Evolutionary conservation across 2,888 invertebrate species (phyloP).

Genomic region (Diaphora mendica): DNA sequence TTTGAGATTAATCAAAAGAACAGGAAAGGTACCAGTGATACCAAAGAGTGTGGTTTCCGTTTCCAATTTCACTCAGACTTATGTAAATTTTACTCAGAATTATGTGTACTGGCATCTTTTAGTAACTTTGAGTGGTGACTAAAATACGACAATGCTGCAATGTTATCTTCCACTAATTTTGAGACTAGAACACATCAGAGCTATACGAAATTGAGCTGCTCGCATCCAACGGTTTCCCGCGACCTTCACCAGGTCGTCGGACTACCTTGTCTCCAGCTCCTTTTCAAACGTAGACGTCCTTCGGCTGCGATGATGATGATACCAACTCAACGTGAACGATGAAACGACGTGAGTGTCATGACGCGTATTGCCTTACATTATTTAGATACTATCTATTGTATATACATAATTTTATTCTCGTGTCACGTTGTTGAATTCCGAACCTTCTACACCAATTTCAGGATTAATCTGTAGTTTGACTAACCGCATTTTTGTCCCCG

Average conservation of each 20-base stretch:
- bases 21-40: neutral
- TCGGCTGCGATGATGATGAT: neutral
- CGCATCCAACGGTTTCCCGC: no score
- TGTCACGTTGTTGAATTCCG: no score
- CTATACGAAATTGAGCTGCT: neutral
- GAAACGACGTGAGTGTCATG: neutral
- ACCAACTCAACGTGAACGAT: neutral
- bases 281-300: no score
- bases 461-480: neutral
- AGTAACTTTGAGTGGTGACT: neutral
- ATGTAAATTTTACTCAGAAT: neutral
- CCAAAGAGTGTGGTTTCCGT: neutral
- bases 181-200: neutral
- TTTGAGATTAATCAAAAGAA: no score
- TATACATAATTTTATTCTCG: no score
- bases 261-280: no score
- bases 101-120: neutral
- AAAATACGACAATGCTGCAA: neutral
- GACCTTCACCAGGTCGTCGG: no score
- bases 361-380: neutral
- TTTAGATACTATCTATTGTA: no score
- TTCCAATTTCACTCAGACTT: neutral
- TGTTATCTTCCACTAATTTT: neutral
- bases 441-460: no score
- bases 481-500: conserved; percentile 58